Evolutionary conservation across 2,113 vertebrate species (phyloP).

Genomic region (Oceanodroma tethys): DNA sequence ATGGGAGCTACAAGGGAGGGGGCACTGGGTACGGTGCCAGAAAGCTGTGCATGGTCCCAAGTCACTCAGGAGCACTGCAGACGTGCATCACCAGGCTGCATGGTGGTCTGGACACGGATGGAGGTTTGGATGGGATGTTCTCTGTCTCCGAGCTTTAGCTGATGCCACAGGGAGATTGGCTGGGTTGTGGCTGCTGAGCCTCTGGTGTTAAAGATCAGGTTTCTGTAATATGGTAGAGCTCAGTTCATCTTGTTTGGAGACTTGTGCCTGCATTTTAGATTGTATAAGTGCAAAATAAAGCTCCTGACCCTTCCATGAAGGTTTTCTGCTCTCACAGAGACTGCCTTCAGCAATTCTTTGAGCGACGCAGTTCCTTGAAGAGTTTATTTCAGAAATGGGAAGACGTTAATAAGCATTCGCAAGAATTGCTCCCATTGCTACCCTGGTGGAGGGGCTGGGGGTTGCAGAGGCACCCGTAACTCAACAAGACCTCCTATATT

Average conservation of each 20-base stretch:
- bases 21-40: not conserved
- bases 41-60: not conserved
- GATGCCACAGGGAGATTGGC: accelerated
- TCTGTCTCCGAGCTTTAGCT: not conserved
- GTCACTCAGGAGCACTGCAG: not conserved
- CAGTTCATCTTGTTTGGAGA: not conserved
- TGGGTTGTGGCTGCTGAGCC: not conserved
- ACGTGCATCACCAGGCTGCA: not conserved
- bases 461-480: not conserved
- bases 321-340: not conserved
- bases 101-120: not conserved
- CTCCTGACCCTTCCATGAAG: not conserved
- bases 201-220: not conserved
- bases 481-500: not conserved
- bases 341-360: not conserved
- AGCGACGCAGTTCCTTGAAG: accelerated
- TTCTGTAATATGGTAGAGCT: not conserved
- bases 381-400: not conserved
- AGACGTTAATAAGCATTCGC: not conserved
- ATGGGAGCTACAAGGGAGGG: not conserved
- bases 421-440: not conserved
- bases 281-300: not conserved
- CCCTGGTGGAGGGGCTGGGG: not conserved
- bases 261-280: accelerated
- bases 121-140: not conserved